phyloP scores from a whole-genome alignment of 64 coral and sea anemone species.

The Dendronephthya gigantea region DNA sequence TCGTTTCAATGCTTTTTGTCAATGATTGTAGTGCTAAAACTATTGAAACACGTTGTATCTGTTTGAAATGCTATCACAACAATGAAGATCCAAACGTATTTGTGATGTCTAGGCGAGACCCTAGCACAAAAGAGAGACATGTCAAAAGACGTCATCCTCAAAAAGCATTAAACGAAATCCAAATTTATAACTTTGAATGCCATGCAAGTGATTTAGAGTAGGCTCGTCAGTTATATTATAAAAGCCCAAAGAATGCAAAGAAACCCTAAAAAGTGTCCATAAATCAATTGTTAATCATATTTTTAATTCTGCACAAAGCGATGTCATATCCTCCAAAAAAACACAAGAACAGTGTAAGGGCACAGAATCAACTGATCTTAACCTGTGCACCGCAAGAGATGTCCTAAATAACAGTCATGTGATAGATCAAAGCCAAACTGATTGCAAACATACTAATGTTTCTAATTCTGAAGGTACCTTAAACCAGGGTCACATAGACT shows the following conservation, averaged over 20 bases:
- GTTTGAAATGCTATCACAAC: not conserved
- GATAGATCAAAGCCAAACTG: no score
- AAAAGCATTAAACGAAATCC: not conserved
- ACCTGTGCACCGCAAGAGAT: not conserved
- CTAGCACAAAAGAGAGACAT: constrained; percentile 10
- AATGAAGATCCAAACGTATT: no score
- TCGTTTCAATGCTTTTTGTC: no score
- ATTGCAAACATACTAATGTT: not conserved
- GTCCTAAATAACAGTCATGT: no score
- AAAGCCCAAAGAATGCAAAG: not conserved
- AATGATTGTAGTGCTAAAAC: no score
- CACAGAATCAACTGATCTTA: not conserved
- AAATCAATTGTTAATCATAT: not conserved
- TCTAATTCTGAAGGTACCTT: not conserved
- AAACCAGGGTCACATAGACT: not conserved
- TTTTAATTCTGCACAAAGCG: no score
- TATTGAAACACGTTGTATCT: no score
- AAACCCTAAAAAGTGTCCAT: not conserved
- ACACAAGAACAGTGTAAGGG: not conserved
- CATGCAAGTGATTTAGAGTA: not conserved
- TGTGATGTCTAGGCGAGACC: no score
- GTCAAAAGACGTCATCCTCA: constrained; percentile 1
- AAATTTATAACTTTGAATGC: constrained; percentile 15
- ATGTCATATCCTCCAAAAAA: not conserved
- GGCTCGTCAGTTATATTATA: not conserved